Conservation (phyloP, 2,113 vertebrate genomes). For the Cynocephalus volans region DNA sequence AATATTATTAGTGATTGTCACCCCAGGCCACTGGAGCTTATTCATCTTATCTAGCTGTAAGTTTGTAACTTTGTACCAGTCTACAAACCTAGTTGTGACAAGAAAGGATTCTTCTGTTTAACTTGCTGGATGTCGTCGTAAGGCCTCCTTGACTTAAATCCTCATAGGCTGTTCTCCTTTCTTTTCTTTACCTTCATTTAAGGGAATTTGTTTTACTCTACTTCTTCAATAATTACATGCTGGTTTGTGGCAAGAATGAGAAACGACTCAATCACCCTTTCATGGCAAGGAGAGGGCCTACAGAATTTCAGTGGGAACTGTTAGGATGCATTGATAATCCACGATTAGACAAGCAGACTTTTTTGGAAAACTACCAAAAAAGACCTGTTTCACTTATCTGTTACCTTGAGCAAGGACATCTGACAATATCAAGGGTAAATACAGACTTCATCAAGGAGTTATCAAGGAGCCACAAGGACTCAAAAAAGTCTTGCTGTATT, state of each 20-base stretch:
- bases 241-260: not conserved
- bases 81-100: not conserved
- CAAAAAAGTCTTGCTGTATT: not conserved
- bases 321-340: not conserved
- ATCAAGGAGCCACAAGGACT: not conserved
- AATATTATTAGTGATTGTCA: too few relatives aligned
- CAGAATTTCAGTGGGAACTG: not conserved
- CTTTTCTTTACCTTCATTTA: not conserved
- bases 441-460: not conserved
- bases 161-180: not conserved
- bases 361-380: not conserved
- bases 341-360: not conserved
- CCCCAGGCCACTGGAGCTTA: too few relatives aligned
- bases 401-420: not conserved
- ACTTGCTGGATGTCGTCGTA: not conserved
- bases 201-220: not conserved
- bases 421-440: not conserved
- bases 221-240: not conserved
- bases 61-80: too few relatives aligned
- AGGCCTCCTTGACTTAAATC: not conserved
- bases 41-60: too few relatives aligned
- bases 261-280: not conserved
- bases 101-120: not conserved
- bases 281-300: not conserved
- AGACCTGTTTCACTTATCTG: not conserved